phyloP scores from a whole-genome alignment of 35 echinoderm and acorn worm species.

The Patiria miniata region DNA sequence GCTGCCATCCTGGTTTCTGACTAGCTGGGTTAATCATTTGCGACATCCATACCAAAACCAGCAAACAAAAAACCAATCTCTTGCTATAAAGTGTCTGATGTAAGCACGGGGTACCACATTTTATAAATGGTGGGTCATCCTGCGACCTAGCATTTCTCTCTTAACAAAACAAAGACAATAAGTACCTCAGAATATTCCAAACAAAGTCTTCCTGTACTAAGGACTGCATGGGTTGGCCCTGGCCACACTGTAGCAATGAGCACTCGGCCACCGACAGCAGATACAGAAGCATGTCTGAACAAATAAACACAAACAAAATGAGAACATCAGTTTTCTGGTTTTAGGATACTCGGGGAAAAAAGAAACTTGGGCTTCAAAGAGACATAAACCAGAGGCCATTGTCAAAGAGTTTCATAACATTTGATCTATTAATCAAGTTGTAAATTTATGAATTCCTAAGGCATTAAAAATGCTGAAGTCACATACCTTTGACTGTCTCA shows the following conservation, averaged over 20 bases:
- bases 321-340: too few species aligned
- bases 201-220: slow-evolving; percentile 23
- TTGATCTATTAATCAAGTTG: too few species aligned
- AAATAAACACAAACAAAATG: slow-evolving; percentile 7
- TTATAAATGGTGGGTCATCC: too few species aligned
- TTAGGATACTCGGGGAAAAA: too few species aligned
- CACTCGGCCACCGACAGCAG: slow-evolving; percentile 37
- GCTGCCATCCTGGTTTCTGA: background rate
- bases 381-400: too few species aligned
- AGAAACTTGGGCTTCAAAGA: too few species aligned
- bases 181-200: slow-evolving; percentile 32
- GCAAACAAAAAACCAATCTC: background rate
- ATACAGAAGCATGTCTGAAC: slow-evolving; percentile 43
- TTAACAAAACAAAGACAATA: background rate
- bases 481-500: background rate
- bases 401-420: too few species aligned
- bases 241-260: slow-evolving; percentile 2
- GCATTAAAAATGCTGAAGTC: background rate
- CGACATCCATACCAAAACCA: too few species aligned
- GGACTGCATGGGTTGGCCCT: background rate
- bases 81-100: too few species aligned
- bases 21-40: slow-evolving; percentile 27
- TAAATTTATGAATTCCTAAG: too few species aligned
- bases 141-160: too few species aligned
- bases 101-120: too few species aligned